phyloP scores from a whole-genome alignment of 2,797 vertebrate species.

The Myotis planiceps region DNA sequence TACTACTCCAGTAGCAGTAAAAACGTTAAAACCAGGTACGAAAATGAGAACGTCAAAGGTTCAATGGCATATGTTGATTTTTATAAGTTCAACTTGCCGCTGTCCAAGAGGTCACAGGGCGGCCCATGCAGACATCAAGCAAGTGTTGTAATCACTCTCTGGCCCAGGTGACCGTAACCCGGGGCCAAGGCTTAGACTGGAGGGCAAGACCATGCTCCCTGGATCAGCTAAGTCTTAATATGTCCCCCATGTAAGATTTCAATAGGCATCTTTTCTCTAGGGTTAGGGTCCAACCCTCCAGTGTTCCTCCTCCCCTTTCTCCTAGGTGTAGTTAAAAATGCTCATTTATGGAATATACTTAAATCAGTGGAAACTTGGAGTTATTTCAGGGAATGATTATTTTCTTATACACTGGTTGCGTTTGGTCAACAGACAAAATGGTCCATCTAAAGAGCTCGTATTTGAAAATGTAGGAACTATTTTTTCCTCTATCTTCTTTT shows the following conservation, averaged over 20 bases:
- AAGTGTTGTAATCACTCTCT: background rate
- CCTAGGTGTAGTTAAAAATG: background rate
- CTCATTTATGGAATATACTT: background rate
- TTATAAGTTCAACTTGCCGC: background rate
- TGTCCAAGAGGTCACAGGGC: background rate
- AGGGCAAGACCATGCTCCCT: background rate
- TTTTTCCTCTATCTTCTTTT: background rate
- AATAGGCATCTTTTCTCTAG: background rate
- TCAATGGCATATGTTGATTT: background rate
- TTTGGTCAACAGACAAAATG: background rate
- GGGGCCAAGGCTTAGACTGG: background rate
- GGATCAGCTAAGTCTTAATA: background rate
- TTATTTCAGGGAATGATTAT: background rate
- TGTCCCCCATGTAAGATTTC: background rate
- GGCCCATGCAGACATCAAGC: background rate
- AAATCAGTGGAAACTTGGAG: background rate
- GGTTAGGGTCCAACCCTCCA: background rate
- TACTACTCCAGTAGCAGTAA: conserved; percentile 94
- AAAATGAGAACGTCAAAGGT: conserved; percentile 50
- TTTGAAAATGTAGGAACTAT: background rate
- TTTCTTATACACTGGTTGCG: background rate
- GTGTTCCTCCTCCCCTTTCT: too few species aligned
- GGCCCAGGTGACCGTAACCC: background rate
- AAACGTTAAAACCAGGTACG: conserved; percentile 96
- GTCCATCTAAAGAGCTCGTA: background rate